A percentile compares a stretch with the other conserved stretches of the same genome.
These are phyloP conservation scores for Cryptoprocta ferox DNA, from an alignment of 2,797 vertebrate genomes.

Conservation along the genomic window DNA sequence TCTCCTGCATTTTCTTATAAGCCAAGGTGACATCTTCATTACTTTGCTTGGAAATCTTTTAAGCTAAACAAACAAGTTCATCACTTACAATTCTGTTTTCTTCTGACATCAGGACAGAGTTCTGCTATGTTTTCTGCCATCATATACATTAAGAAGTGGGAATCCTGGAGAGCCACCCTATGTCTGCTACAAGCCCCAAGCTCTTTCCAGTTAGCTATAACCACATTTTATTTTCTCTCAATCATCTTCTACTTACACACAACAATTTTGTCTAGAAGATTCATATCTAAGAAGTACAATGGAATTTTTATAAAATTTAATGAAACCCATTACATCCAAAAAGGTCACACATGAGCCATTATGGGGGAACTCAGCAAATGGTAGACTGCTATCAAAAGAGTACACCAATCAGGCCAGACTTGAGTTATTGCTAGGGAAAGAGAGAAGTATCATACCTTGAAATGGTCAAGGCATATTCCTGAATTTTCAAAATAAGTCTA, in stretches of 20 bases:
- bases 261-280: not conserved
- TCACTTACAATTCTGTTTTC: not conserved
- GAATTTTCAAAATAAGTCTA: not conserved
- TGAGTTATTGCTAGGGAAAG: not conserved
- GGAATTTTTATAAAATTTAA: not conserved
- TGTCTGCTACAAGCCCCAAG: not conserved
- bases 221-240: not conserved
- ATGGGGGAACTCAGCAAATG: not conserved
- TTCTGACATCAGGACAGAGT: not conserved
- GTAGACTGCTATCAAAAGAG: not conserved
- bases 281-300: not conserved
- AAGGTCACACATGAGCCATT: not conserved
- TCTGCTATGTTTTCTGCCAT: not conserved
- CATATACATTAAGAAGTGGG: too few species aligned
- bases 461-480: not conserved
- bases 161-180: too few species aligned
- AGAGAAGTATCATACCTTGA: not conserved
- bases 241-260: not conserved
- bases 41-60: not conserved
- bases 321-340: not conserved
- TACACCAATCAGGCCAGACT: not conserved
- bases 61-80: not conserved
- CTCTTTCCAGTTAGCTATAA: not conserved
- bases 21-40: not conserved
- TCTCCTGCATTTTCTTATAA: not conserved